phyloP scores from a whole-genome alignment of 2,113 vertebrate species.

The Calypte anna region DNA sequence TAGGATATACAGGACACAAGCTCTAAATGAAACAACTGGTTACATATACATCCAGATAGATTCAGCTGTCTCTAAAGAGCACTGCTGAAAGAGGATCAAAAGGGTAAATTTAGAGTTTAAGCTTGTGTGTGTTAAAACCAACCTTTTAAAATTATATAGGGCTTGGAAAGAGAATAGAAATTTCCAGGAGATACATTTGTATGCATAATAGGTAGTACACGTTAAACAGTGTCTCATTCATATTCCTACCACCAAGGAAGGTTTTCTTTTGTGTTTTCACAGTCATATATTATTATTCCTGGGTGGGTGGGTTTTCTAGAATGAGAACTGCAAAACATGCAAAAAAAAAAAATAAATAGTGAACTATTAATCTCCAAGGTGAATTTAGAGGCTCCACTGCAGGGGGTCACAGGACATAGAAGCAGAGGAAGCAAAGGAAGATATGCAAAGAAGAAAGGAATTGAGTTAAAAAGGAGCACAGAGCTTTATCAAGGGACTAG shows the following conservation, averaged over 20 bases:
- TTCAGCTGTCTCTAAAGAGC: not conserved
- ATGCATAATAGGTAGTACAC: not conserved
- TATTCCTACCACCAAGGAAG: not conserved
- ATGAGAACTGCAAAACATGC: not conserved
- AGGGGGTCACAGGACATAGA: not conserved
- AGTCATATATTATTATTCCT: not conserved
- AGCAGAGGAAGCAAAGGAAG: not conserved
- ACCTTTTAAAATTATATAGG: not conserved
- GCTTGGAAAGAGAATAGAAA: not conserved
- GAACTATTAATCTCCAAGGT: not conserved
- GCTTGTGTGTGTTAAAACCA: not conserved
- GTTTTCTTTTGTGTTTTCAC: not conserved
- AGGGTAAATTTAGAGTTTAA: not conserved
- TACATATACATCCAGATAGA: not conserved
- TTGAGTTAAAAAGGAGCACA: not conserved
- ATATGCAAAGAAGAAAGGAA: not conserved
- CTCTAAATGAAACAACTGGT: not conserved
- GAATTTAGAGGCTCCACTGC: not conserved
- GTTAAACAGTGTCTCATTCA: not conserved
- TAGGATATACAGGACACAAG: not conserved
- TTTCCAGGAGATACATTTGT: not conserved
- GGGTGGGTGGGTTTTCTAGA: not conserved
- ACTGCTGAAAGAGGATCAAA: not conserved
- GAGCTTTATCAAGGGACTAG: not conserved
- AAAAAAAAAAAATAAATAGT: not conserved